A percentile compares a stretch with the other conserved stretches of the same genome.
Evolutionary conservation across 2,888 invertebrate species (phyloP).

Genomic region (Andrena trimmerana): DNA sequence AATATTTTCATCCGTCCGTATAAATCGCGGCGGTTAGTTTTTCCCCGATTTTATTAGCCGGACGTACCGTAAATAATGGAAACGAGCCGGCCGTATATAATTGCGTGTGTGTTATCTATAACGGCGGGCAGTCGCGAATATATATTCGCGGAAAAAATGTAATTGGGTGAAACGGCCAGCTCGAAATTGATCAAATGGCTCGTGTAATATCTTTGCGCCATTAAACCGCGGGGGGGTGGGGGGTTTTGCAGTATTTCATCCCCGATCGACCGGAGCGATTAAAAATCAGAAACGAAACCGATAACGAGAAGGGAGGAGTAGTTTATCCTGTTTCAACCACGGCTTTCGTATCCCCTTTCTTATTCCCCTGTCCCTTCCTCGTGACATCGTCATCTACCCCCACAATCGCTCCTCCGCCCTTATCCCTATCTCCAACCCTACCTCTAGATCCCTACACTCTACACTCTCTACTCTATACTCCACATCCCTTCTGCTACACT

Average conservation of each 20-base stretch:
- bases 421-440: background rate
- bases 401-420: too few relatives aligned
- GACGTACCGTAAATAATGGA: conserved; percentile 69
- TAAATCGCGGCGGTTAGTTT: conserved; percentile 54
- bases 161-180: conserved; percentile 29
- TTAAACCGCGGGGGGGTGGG: background rate
- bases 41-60: conserved; percentile 59
- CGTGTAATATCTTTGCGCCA: conserved; percentile 30
- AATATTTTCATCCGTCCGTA: conserved; percentile 60
- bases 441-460: background rate
- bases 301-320: background rate
- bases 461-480: background rate
- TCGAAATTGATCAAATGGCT: conserved; percentile 45
- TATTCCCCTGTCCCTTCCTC: too few relatives aligned
- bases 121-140: conserved; percentile 50
- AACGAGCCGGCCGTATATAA: conserved; percentile 49
- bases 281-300: background rate
- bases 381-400: too few relatives aligned
- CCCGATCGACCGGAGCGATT: background rate
- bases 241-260: conserved; percentile 7
- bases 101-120: conserved; percentile 53
- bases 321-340: too few relatives aligned
- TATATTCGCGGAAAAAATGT: conserved; percentile 27
- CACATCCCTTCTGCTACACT: background rate
- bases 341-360: too few relatives aligned